Evolutionary conservation across 1,140 invertebrate genomes (phyloP).

Genomic region (Eumeta japonica): DNA sequence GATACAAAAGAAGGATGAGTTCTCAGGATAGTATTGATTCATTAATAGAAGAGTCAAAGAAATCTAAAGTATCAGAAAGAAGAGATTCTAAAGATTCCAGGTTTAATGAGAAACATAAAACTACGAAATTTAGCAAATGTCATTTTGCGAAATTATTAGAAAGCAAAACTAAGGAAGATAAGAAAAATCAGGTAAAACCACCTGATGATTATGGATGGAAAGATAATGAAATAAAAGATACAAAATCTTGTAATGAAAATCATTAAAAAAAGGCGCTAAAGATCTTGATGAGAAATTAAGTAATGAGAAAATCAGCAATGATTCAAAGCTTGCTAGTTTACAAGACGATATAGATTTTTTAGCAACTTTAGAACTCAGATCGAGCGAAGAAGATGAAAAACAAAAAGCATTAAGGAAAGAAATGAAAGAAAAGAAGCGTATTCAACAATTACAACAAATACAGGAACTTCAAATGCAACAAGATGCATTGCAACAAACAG

Average conservation of each 20-base stretch:
- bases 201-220: conserved; percentile 36
- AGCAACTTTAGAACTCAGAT: conserved; percentile 60
- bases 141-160: conserved; percentile 56
- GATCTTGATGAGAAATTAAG: conserved; percentile 24
- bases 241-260: conserved; percentile 17
- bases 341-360: conserved; percentile 66
- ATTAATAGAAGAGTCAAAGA: conserved; percentile 68
- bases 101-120: conserved; percentile 50
- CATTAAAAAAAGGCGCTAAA: conserved; percentile 21
- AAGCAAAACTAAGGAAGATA: conserved; percentile 60
- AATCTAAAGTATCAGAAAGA: conserved; percentile 64
- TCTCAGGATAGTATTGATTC: conserved; percentile 71
- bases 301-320: conserved; percentile 10
- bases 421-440: conserved; percentile 58
- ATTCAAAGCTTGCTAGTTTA: conserved; percentile 23
- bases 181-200: conserved; percentile 52
- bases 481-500: conserved; percentile 41
- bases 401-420: conserved; percentile 57
- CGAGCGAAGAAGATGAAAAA: conserved; percentile 59
- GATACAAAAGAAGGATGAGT: conserved; percentile 72
- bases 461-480: conserved; percentile 54
- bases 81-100: conserved; percentile 72
- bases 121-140: conserved; percentile 52
- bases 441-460: conserved; percentile 55
- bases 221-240: conserved; percentile 33